Percentiles rank a stretch among this genome's conserved stretches.
Conservation (phyloP, 53 echinoderm and acorn worm genomes). For the Arbacia lixula region DNA sequence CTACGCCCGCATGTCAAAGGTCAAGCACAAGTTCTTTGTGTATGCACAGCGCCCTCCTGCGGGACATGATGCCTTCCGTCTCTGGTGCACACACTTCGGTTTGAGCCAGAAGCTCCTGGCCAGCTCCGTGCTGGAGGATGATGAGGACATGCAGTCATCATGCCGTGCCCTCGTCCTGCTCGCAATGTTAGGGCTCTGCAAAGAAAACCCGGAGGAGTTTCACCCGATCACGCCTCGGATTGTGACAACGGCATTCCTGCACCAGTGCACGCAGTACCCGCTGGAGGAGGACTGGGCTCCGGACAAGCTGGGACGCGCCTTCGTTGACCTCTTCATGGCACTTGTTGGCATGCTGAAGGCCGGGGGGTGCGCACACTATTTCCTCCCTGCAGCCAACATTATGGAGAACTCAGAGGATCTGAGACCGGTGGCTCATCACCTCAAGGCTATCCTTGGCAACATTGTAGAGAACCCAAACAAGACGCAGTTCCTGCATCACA, state of each 20-base stretch:
- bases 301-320: slow-evolving; percentile 78
- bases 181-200: slow-evolving; percentile 59
- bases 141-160: background rate
- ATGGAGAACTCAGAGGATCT: slow-evolving; percentile 65
- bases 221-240: slow-evolving; percentile 74
- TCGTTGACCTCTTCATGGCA: slow-evolving; percentile 85
- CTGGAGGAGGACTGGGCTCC: slow-evolving; percentile 80
- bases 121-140: slow-evolving; percentile 34
- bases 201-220: slow-evolving; percentile 84
- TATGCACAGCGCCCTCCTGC: slow-evolving; percentile 62
- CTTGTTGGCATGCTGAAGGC: slow-evolving; percentile 63
- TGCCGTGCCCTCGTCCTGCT: slow-evolving; percentile 58
- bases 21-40: slow-evolving; percentile 78
- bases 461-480: slow-evolving; percentile 84
- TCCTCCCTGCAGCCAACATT: slow-evolving; percentile 75
- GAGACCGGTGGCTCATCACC: slow-evolving; percentile 77
- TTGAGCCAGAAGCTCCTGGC: slow-evolving; percentile 67
- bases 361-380: slow-evolving; percentile 70
- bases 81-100: slow-evolving; percentile 86
- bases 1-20: slow-evolving; percentile 43
- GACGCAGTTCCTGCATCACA: slow-evolving; percentile 71
- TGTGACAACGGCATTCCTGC: slow-evolving; percentile 76
- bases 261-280: slow-evolving; percentile 93
- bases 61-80: slow-evolving; percentile 66
- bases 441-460: slow-evolving; percentile 85